Evolutionary conservation across 2,797 vertebrate species (phyloP), one percentile per base, ranked within the genome.

Genomic region (Sebastolobus altivelis): DNA sequence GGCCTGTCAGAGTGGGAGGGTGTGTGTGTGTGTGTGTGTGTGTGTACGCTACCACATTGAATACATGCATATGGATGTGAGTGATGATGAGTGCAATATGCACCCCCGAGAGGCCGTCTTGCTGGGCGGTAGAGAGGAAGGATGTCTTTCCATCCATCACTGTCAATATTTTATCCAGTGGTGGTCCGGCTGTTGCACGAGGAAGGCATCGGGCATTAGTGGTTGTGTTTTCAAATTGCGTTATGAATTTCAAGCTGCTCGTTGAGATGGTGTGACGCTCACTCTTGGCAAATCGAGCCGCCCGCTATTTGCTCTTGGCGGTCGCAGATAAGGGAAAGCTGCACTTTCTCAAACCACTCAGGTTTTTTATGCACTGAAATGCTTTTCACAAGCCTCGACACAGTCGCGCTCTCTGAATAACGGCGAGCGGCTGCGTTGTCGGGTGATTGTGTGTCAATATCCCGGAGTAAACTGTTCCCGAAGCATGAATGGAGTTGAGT

Each of bases 281-380:
- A 2, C 60, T 75, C 58, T 80, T 68, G 71, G 81, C 76, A 43
- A 74, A 79, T 16, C 18, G 18, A 59, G 72, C 77, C 1, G 54
- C 33, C 67, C 55, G 79, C 56, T 81, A 69, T 90, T 90, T 68
- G 71, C 67, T 87, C 66, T 69, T 73, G 68, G 83, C 83, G 66
- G 74, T 35, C 20, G 31, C 77, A 54, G 79, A 74, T 58, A 37
- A 65, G 70, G 70, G 27, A 81, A 71, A 67, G 79, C 83, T 72
- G 72, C 68, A 58, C 74, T 89, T 85, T 77, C 14, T 35, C 75
- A 71, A 81, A 75, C 66, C 84, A 83, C 68, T 86, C 38, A 12
- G 66, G 37, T 80, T 69, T 89, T 65, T 65, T 52, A 66, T 81
- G 40, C 65, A 18, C 70, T 67, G 14, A 49, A 82, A 82, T 67